A percentile compares a stretch with the other conserved stretches of the same genome.
phyloP scores from a whole-genome alignment of 2,113 vertebrate genomes.

The Myiagra hebetior region DNA sequence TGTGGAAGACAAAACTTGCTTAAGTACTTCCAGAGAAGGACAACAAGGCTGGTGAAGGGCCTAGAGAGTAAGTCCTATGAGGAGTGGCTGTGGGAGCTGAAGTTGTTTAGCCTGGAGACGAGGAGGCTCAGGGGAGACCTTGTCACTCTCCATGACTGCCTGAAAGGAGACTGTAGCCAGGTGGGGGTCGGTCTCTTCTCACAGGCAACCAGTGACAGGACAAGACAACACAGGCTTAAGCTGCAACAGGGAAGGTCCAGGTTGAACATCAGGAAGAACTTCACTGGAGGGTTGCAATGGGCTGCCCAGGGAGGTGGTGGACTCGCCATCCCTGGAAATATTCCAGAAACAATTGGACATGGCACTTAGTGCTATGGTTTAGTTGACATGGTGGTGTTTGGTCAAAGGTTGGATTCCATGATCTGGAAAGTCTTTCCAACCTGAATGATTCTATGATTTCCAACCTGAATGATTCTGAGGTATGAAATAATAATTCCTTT shows the following conservation, averaged over 20 bases:
- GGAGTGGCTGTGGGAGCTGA: neutral
- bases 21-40: too few species aligned
- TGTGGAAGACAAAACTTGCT: neutral
- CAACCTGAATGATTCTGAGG: neutral
- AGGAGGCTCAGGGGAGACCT: too few species aligned
- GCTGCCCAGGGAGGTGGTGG: neutral
- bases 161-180: neutral
- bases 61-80: neutral
- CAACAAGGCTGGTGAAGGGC: neutral
- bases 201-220: neutral
- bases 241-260: neutral
- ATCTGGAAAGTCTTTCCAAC: neutral
- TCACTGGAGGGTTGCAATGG: neutral
- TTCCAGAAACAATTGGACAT: neutral
- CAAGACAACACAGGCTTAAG: neutral
- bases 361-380: neutral
- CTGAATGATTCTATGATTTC: neutral
- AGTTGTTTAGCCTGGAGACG: neutral
- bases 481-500: neutral
- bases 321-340: neutral
- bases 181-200: fast-evolving
- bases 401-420: neutral
- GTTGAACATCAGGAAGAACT: neutral
- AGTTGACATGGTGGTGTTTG: neutral
- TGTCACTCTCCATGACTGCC: neutral